Base-by-base conservation (phyloP, 1,140 invertebrate species). In the Brachionus rotundiformis region DNA sequence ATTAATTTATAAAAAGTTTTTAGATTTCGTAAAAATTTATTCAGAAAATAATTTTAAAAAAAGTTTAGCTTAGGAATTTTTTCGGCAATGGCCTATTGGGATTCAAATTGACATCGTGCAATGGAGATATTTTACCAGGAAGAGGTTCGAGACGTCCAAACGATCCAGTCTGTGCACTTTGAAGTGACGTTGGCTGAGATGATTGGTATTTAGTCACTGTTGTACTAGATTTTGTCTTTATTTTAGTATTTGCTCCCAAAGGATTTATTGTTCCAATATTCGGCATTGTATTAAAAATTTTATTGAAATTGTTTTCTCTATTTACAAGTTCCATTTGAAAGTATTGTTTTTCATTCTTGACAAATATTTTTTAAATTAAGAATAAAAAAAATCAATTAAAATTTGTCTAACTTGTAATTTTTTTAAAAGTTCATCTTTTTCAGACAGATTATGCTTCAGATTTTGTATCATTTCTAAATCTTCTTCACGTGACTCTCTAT, bases 251-350 rank as follows among this genome's bases (percentile, higher is more conserved):
- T 1, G 65, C 63, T 61, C 80, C 82, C 44, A 88, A 82, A 16
- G 87, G 87, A 83, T 88, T 88, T 19, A 88, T 83, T 16, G 88
- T 84, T 31, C 87, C 87, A 1, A 88, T 87, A 83, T 88, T 87
- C 3, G 86, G 87, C 25, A 75, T 65, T 27, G 85, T 82, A 83
- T 85, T 87, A 82, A 88, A 88, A 8, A 88, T 86, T 84, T 88
- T 88, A 83, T 88, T 88, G 82, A 88, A 88, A 83, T 88, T 88
- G 2, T 87, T 88, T 82, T 88, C 87, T 76, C 87, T 84, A 83
- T 88, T 88, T 19, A 88, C 86, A 76, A 88, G 84, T 82, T 88
- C 87, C 84, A 88, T 84, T 84, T 88, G 87, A 73, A 86, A 88
- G 82, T 86, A 88, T 41, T 85, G 83, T 83, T 88, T 88, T 63